Base-by-base conservation (phyloP, 2,888 invertebrate species). In the Drosophila borealis region DNA sequence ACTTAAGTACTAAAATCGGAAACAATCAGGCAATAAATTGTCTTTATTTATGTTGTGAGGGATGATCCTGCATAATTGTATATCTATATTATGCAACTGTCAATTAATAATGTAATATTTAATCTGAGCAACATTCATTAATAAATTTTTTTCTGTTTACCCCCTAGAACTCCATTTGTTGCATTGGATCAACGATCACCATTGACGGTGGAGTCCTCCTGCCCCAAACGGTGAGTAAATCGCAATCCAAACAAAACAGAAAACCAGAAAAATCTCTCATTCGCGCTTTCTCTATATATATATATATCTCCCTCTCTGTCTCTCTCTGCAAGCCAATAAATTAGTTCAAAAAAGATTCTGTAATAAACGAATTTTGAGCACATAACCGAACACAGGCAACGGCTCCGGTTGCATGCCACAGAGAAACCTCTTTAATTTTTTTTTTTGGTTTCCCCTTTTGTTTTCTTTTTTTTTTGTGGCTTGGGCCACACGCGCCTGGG, bases 181-280 rank as follows among this genome's bases (percentile, higher is more conserved):
- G 90, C 92, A 89, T 90, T 92, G 91, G 92, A 92, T 89, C 92
- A 92, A 90, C 90, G 92, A 90, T 91, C 91, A 85, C 90, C 92
- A 81, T 90, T 92, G 91, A 91, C 91, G 90, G 92, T 92, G 92
- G 92, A 92, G 89, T 90, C 92, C 80, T 91, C 91, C 89, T 92
- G 92, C 85, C 91, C 92, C 81, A 92, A 92, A 90, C 91, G 92
- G 92, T 92, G 66, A 90, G 90, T 84, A 42, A 56, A 48, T 42
- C 44, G 53, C 33, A 5, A 4, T 44, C 10, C 19, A 14, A 42
- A 1, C 42, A 44, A 33, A 44, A 48, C 37, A 39, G 14, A 19
- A 33, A 39, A 13, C 53, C 2, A 46, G 6, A 51, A 25, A 54
- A 29, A 14, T 46, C 39, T 42, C 33, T 17, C 19, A 1, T 17